phyloP scores from a whole-genome alignment of 2,113 vertebrate species.

The Anolis sagrei region DNA sequence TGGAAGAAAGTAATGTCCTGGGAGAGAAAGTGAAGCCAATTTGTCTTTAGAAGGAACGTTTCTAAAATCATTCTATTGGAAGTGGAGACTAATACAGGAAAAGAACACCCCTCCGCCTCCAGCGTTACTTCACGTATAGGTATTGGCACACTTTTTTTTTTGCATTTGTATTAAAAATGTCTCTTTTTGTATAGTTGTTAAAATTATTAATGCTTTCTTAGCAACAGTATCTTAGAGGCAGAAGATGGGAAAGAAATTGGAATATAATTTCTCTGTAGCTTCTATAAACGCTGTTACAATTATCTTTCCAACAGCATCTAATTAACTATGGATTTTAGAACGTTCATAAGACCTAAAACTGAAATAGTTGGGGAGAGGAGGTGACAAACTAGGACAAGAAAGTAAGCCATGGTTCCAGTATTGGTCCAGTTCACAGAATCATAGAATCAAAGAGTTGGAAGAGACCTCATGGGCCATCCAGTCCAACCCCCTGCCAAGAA shows the following conservation, averaged over 20 bases:
- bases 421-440: too few relatives aligned
- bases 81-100: not conserved
- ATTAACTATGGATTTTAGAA: constrained; percentile 35
- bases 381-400: not conserved
- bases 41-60: not conserved
- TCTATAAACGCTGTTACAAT: not conserved
- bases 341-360: not conserved
- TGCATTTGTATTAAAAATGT: constrained; percentile 4
- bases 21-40: not conserved
- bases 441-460: too few relatives aligned
- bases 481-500: too few relatives aligned
- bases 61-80: not conserved
- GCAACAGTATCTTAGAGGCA: not conserved
- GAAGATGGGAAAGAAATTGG: not conserved
- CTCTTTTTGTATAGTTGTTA: not conserved
- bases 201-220: not conserved
- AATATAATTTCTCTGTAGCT: constrained; percentile 24
- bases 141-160: not conserved
- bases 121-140: not conserved
- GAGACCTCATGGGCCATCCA: too few relatives aligned
- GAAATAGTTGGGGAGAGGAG: not conserved
- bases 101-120: not conserved
- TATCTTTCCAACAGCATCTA: not conserved
- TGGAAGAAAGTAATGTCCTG: not conserved
- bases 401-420: not conserved